Evolutionary conservation across 1,140 invertebrate species (phyloP), one percentile per base, ranked within the genome.

Genomic region (Octopus sinensis): DNA sequence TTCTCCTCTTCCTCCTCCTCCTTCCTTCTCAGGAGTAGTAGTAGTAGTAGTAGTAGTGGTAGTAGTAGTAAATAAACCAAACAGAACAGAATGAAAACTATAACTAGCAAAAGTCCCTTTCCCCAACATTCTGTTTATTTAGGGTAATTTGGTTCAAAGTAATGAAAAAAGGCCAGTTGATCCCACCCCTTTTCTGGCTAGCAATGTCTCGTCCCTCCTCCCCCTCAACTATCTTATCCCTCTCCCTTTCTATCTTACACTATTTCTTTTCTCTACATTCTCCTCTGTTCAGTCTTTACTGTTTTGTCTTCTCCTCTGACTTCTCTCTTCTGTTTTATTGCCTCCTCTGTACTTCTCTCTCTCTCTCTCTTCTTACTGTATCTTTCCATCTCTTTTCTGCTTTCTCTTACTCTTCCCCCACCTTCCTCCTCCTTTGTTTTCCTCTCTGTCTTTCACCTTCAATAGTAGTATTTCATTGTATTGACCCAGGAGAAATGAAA

Each of bases 111-210:
- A 85, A 13, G 56, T 87, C 10, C 80, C 86, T 4, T 80, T 83
- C 7, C 86, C 86, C 51, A 84, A 86, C 54, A 68, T 87, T 43
- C 82, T 87, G 4, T 30, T 82, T 9, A 84, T 80, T 82, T 80
- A 85, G 80, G 86, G 85, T 82, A 62, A 51, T 77, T 43, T 43
- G 30, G 30, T 43, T 43, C 30, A 43, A 75, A 53, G 43, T 53
- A 53, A 62, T 76, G 53, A 54, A n/a, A 54, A 3, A 53, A 23
- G 4, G 12, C 13, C 53, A 82, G 30, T 43, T 43, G 30, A 43
- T 43, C 30, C 30, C 30, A 23, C 23, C 3, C 30, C 30, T 43
- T 43, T 43, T 43, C 30, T 43, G 30, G 30, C 30, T 43, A 3
- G 30, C 30, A 43, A 43, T 43, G 30, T 43, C 30, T 43, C 30